Conservation (phyloP, 1,140 invertebrate species). For the silkworm (Bombyx mori) region DNA sequence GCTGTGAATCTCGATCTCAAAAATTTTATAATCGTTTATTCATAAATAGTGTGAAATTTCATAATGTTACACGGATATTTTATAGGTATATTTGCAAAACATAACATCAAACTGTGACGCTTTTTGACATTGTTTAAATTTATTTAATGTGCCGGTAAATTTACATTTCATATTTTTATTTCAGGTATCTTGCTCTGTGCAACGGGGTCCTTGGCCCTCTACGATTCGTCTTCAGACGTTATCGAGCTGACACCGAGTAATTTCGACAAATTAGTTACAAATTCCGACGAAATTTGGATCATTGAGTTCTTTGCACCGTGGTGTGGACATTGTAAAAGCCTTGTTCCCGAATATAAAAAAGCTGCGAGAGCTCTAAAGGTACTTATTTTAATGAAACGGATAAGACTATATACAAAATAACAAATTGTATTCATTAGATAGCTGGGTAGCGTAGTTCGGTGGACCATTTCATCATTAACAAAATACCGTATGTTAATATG, state of each 20-base stretch:
- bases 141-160: conserved; percentile 28
- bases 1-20: conserved; percentile 9
- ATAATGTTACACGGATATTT: conserved; percentile 41
- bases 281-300: conserved; percentile 91
- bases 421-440: too few relatives aligned
- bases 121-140: not conserved
- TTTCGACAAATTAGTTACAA: conserved; percentile 89
- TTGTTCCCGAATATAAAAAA: conserved; percentile 92
- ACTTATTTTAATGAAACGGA: not conserved
- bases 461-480: too few relatives aligned
- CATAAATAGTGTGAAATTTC: conserved; percentile 25
- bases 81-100: conserved; percentile 55
- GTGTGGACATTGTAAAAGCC: conserved; percentile 89
- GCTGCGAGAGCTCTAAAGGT: conserved; percentile 90
- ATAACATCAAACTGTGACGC: conserved; percentile 34
- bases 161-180: conserved; percentile 26
- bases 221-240: conserved; percentile 86
- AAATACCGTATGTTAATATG: too few relatives aligned
- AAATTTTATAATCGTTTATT: conserved; percentile 5
- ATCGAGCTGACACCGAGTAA: conserved; percentile 92
- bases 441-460: too few relatives aligned
- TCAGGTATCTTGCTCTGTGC: conserved; percentile 50
- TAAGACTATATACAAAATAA: too few relatives aligned
- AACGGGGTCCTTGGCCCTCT: conserved; percentile 76
- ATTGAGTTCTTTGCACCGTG: conserved; percentile 97